phyloP scores from a whole-genome alignment of 2,888 invertebrate genomes.

The Rhimphoctona megacephalus region DNA sequence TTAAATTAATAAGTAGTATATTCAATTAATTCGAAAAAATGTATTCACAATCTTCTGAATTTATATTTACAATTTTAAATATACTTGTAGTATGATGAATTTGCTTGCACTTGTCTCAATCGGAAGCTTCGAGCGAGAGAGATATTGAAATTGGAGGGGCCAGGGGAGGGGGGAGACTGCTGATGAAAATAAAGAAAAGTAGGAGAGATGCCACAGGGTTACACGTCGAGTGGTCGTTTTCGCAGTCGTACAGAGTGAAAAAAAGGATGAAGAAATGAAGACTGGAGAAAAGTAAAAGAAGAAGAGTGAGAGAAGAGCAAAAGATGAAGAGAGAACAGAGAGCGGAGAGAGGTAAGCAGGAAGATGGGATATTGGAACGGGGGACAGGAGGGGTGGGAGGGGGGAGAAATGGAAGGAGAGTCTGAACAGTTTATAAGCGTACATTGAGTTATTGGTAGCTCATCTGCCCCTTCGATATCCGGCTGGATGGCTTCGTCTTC shows the following conservation, averaged over 20 bases:
- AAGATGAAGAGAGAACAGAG: background rate
- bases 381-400: slow-evolving; percentile 53
- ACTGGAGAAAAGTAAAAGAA: slow-evolving; percentile 32
- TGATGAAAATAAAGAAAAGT: slow-evolving; percentile 17
- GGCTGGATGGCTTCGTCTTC: slow-evolving; percentile 74
- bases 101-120: slow-evolving; percentile 80
- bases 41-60: background rate
- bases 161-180: background rate
- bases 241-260: slow-evolving; percentile 43
- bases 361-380: slow-evolving; percentile 74
- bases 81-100: slow-evolving; percentile 77
- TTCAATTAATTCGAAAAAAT: background rate
- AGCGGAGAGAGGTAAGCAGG: slow-evolving; percentile 54
- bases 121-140: slow-evolving; percentile 43
- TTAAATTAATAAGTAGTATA: background rate
- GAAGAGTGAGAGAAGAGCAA: slow-evolving; percentile 17
- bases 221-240: slow-evolving; percentile 74
- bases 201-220: slow-evolving; percentile 71
- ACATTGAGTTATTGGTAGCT: slow-evolving; percentile 83
- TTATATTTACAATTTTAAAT: background rate
- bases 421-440: slow-evolving; percentile 83
- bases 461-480: slow-evolving; percentile 81
- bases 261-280: slow-evolving; percentile 64
- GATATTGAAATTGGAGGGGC: slow-evolving; percentile 29
- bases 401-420: slow-evolving; percentile 70